These are phyloP conservation scores for Micropoecilia bifurca DNA, from an alignment of 2,797 vertebrate genomes.

Conservation along the genomic window DNA sequence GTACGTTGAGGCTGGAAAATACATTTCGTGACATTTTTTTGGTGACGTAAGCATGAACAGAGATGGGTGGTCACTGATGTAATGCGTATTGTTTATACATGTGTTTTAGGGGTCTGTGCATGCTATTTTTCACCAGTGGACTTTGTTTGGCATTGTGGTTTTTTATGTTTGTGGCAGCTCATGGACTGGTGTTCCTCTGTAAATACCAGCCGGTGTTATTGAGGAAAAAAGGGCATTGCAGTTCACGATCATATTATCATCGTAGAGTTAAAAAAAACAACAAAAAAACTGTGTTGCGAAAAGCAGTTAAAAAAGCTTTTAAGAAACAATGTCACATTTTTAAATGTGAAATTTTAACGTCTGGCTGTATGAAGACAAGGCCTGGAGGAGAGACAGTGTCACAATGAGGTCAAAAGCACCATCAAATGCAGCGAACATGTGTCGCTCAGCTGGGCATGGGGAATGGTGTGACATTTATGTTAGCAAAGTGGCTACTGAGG, in stretches of 20 bases:
- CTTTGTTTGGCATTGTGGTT: slow-evolving; percentile 69
- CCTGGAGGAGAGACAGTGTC: slow-evolving; percentile 48
- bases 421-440: slow-evolving; percentile 65
- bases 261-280: slow-evolving; percentile 48
- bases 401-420: slow-evolving; percentile 55
- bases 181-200: slow-evolving; percentile 47
- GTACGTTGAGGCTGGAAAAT: slow-evolving; percentile 20
- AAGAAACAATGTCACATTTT: slow-evolving; percentile 17
- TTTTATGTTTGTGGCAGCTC: slow-evolving; percentile 66
- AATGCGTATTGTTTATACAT: slow-evolving; percentile 60
- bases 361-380: slow-evolving; percentile 25
- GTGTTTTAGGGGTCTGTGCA: slow-evolving; percentile 38
- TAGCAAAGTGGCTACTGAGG: slow-evolving; percentile 47
- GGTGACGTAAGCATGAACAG: slow-evolving; percentile 22
- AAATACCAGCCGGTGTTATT: slow-evolving; percentile 57
- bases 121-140: slow-evolving; percentile 55
- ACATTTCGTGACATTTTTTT: slow-evolving; percentile 18
- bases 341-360: slow-evolving; percentile 36
- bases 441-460: slow-evolving; percentile 46
- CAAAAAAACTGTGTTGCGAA: slow-evolving; percentile 19
- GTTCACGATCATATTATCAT: slow-evolving; percentile 38
- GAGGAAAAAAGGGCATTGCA: slow-evolving; percentile 16
- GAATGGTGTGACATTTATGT: slow-evolving; percentile 58
- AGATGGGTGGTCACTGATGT: slow-evolving; percentile 38
- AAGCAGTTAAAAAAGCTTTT: slow-evolving; percentile 43